phyloP scores from a whole-genome alignment of 2,113 vertebrate species.

The Psophia crepitans region DNA sequence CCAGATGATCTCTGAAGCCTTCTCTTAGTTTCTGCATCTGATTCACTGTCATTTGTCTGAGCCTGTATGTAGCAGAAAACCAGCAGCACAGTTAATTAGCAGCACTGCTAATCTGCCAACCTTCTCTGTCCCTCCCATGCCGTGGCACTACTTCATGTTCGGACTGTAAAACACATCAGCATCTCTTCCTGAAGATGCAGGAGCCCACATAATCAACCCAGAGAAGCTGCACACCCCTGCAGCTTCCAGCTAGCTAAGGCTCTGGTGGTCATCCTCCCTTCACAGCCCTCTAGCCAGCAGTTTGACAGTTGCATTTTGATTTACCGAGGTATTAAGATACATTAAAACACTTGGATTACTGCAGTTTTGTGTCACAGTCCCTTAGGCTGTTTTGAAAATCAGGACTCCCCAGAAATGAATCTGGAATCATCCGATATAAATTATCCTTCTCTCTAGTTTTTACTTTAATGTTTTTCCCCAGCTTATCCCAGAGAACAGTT shows the following conservation, averaged over 20 bases:
- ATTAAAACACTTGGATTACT: background rate
- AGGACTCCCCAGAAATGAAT: background rate
- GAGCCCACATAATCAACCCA: background rate
- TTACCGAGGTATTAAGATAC: background rate
- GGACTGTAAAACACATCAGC: background rate
- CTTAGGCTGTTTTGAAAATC: background rate
- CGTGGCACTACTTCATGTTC: background rate
- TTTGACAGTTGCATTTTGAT: background rate
- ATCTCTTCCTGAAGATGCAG: background rate
- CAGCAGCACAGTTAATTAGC: background rate
- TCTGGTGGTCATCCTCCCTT: background rate
- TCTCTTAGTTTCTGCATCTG: conserved; percentile 91
- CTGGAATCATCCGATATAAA: background rate
- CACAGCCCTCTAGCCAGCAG: background rate
- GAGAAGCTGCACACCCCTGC: background rate
- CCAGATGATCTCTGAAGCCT: conserved; percentile 89
- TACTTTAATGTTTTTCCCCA: background rate
- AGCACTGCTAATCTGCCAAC: background rate
- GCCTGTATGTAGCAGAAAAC: conserved; percentile 71
- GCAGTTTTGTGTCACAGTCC: background rate
- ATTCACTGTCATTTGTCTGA: conserved; percentile 94
- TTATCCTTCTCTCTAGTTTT: background rate
- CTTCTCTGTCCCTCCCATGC: background rate
- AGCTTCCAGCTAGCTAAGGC: background rate
- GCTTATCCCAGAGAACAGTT: background rate